Percentiles rank a stretch among this genome's conserved stretches.
phyloP scores from a whole-genome alignment of 2,113 vertebrate species.

The Etheostoma spectabile region DNA sequence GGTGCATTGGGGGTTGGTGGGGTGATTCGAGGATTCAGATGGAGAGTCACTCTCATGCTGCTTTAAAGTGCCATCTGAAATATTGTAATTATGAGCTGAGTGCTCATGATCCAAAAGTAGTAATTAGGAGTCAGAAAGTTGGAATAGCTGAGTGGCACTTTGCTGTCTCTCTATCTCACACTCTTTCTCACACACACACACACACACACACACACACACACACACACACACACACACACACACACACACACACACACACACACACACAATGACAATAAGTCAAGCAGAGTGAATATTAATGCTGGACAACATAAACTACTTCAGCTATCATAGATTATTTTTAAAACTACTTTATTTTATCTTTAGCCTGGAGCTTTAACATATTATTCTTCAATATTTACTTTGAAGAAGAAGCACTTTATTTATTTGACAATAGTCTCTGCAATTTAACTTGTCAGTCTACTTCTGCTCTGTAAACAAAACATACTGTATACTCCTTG shows the following conservation, averaged over 20 bases:
- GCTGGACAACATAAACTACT: background rate
- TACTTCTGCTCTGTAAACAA: background rate
- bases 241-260: background rate
- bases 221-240: constrained; percentile 3
- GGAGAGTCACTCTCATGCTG: constrained; percentile 35
- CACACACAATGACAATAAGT: background rate
- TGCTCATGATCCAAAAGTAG: constrained; percentile 21
- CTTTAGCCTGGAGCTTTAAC: constrained; percentile 3
- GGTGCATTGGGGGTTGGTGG: background rate
- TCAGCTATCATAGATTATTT: background rate
- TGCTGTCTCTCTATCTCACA: background rate
- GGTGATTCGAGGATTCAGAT: constrained; percentile 29
- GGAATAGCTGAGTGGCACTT: constrained; percentile 43
- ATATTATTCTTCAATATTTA: background rate
- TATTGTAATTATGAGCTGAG: constrained; percentile 47
- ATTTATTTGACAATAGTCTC: constrained; percentile 15
- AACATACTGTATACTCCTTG: background rate
- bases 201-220: background rate
- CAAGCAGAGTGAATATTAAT: constrained; percentile 9
- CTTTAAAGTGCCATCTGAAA: constrained; percentile 53
- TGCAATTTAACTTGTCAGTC: background rate
- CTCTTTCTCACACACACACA: background rate
- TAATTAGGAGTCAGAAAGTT: constrained; percentile 40
- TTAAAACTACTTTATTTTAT: background rate
- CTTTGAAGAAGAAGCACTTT: background rate